phyloP scores from a whole-genome alignment of 2,797 vertebrate genomes.

The Spinus olivaceus region DNA sequence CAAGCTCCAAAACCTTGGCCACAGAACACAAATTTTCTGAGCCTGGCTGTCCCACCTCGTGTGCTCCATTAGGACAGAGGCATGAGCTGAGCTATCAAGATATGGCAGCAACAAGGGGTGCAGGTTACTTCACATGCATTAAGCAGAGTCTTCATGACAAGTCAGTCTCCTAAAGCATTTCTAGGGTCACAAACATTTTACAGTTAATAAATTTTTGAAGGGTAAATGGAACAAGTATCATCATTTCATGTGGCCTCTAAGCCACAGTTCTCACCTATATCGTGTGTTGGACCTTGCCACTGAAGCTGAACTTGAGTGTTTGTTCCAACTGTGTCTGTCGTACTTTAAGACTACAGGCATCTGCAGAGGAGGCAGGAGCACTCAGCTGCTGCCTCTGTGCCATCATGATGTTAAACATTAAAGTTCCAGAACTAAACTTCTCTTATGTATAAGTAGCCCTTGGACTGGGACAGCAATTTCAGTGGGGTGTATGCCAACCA shows the following conservation, averaged over 20 bases:
- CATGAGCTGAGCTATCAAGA: not conserved
- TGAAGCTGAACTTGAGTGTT: not conserved
- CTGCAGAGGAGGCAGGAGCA: not conserved
- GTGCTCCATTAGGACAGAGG: accelerated
- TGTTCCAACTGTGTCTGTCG: not conserved
- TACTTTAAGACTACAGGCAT: not conserved
- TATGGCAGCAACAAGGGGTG: not conserved
- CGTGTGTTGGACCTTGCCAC: not conserved
- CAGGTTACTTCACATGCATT: not conserved
- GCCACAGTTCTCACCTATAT: not conserved
- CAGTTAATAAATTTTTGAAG: not conserved
- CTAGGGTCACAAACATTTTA: not conserved
- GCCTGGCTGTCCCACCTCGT: not conserved
- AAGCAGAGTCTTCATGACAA: not conserved
- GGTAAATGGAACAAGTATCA: not conserved
- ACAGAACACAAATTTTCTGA: not conserved
- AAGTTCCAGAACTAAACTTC: not conserved
- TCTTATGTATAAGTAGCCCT: not conserved
- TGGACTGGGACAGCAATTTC: not conserved
- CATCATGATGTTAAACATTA: not conserved
- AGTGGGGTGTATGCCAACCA: not conserved
- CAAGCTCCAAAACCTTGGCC: not conserved
- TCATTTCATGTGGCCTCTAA: not conserved
- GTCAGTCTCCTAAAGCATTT: not conserved
- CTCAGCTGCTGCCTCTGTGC: not conserved